Percentiles rank a stretch among this genome's conserved stretches.
These are phyloP conservation scores for Mustelus asterias DNA, from an alignment of 2,113 vertebrate species.

Conservation along the genomic window DNA sequence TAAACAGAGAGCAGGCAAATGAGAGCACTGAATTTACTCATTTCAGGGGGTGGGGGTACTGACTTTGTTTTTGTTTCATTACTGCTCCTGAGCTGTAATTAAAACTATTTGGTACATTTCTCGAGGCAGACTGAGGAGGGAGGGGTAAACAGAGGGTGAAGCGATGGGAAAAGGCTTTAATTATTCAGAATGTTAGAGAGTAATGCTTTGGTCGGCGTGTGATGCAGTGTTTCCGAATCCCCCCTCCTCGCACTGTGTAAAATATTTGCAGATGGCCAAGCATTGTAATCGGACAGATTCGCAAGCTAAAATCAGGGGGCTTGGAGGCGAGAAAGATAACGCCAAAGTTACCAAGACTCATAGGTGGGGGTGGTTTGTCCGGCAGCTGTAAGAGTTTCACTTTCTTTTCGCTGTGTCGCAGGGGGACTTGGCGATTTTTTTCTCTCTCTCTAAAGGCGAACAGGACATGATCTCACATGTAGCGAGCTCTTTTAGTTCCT, in stretches of 20 bases:
- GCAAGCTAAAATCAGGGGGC: neutral
- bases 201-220: conserved; percentile 4
- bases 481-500: conserved; percentile 84
- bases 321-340: neutral
- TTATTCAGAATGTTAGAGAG: conserved; percentile 32
- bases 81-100: neutral
- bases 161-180: neutral
- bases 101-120: neutral
- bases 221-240: neutral
- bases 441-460: conserved; percentile 48
- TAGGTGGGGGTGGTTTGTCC: conserved; percentile 53
- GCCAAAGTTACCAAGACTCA: neutral
- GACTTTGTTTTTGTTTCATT: neutral
- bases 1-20: neutral
- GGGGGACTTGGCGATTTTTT: conserved; percentile 67
- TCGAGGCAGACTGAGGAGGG: neutral
- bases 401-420: conserved; percentile 62
- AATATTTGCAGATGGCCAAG: neutral
- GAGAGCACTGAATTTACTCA: neutral
- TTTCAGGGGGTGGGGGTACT: no score
- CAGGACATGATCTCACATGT: conserved; percentile 87
- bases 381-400: conserved; percentile 61
- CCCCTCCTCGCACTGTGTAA: neutral
- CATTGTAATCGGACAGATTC: neutral
- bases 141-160: neutral